Evolutionary conservation across 2,113 vertebrate genomes (phyloP), one percentile per base, ranked within the genome.

Genomic region (Actenoides hombroni): DNA sequence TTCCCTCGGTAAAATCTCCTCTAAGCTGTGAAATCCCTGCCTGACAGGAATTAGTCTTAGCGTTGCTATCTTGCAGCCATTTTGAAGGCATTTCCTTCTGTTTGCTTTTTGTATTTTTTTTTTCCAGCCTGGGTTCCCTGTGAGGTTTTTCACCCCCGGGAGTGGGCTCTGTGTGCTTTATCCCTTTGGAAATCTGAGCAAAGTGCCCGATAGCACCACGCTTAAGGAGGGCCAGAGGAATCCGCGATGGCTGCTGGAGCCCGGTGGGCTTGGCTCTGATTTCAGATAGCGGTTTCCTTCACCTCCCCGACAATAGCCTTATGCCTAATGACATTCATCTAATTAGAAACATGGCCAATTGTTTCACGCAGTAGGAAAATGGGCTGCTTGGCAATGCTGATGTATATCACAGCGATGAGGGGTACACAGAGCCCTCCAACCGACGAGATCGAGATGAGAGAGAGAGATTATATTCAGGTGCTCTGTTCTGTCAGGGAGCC

Each of bases 311-410:
- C 59, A 28, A 9, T 11, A 85, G 21, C 85, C 68, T 89, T 21
- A 29, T 28, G 60, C 33, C 70, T 87, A 83, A 93, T 17, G 61
- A 77, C 44, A 61, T 81, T 78, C 46, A 26, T 23, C 78, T 93
- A 93, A 96, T 97, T 96, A 95, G 89, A 63, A 39, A 31, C 28
- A 3, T 54, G 86, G n/a, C 49, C 82, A 14, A 11, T 92, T 94
- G 86, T 90, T 96, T 94, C n/a, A 60, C 67, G 4, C 94, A 93
- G 92, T 69, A 89, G 94, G 92, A 71, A 81, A 78, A 92, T 0
- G 57, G 53, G 67, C 87, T 64, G 84, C 42, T 91, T 17, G 57
- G 53, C 83, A 42, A 56, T 31, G 79, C 79, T 75, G 71, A 54
- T 67, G 84, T 35, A 8, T 31, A 61, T 80, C 16, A 0, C 54